Conservation (phyloP, 53 echinoderm and acorn worm genomes). For the Apostichopus leukothele region DNA sequence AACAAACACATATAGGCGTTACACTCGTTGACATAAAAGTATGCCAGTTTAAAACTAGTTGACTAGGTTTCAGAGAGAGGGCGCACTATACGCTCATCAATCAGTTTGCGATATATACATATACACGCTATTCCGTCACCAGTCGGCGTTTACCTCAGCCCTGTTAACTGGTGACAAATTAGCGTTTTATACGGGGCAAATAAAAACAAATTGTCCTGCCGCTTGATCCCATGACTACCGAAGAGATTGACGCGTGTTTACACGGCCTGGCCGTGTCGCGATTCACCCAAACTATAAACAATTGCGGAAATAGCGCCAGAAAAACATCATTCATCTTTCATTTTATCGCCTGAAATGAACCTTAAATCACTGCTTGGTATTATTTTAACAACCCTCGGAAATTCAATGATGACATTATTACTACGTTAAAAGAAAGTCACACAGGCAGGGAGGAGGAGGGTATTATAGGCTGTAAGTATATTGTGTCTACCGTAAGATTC, state of each 20-base stretch:
- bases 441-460: too few species aligned
- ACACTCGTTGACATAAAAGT: too few species aligned
- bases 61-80: background rate
- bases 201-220: slow-evolving; percentile 46
- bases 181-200: slow-evolving; percentile 43
- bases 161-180: slow-evolving; percentile 49
- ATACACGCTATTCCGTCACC: slow-evolving; percentile 21
- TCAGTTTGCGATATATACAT: background rate
- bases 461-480: too few species aligned
- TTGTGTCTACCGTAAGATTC: background rate
- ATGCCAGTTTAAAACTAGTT: too few species aligned
- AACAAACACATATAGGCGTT: too few species aligned
- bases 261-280: slow-evolving; percentile 44
- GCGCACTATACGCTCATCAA: slow-evolving; percentile 5
- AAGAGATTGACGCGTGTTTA: slow-evolving; percentile 49
- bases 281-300: slow-evolving; percentile 46
- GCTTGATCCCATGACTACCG: background rate
- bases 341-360: slow-evolving; percentile 45
- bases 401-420: slow-evolving; percentile 45
- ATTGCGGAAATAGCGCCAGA: slow-evolving; percentile 37
- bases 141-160: slow-evolving; percentile 20
- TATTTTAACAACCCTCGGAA: slow-evolving; percentile 49
- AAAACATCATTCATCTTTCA: slow-evolving; percentile 48
- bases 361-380: slow-evolving; percentile 42
- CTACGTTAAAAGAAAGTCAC: background rate